phyloP scores from a whole-genome alignment of 2,888 invertebrate genomes.

The Oscheius sp. region DNA sequence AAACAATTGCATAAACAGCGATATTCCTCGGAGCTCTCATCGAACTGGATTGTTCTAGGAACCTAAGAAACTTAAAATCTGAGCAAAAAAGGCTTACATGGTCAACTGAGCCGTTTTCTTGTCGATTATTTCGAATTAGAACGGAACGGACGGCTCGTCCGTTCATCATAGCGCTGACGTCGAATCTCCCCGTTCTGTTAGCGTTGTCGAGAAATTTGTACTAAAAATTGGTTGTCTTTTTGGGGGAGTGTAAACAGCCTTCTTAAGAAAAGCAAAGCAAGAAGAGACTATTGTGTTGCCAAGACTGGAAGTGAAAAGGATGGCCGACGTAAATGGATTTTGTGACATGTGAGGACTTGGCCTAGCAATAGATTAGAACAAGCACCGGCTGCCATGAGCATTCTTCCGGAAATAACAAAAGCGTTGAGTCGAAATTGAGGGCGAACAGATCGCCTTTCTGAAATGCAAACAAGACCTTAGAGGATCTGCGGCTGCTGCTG shows the following conservation, averaged over 20 bases:
- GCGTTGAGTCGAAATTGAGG: conserved; percentile 30
- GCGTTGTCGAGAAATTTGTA: neutral
- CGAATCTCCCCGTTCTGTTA: conserved; percentile 19
- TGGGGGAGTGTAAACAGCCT: neutral
- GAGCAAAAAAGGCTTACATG: conserved; percentile 35
- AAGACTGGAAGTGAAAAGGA: conserved; percentile 5
- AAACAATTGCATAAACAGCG: conserved; percentile 69
- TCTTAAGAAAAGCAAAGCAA: neutral
- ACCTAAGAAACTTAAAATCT: conserved; percentile 37
- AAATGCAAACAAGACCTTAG: conserved; percentile 23
- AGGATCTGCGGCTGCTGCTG: neutral
- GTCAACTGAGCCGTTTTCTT: conserved; percentile 52
- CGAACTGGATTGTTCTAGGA: conserved; percentile 65
- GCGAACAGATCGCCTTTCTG: conserved; percentile 29
- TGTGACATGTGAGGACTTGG: conserved; percentile 28
- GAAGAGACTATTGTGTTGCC: neutral
- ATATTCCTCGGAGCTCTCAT: conserved; percentile 66
- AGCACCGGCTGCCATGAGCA: conserved; percentile 15
- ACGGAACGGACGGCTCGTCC: conserved; percentile 64
- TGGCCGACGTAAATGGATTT: conserved; percentile 23
- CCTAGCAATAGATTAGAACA: conserved; percentile 20
- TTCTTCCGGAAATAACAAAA: conserved; percentile 27
- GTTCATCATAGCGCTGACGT: conserved; percentile 56
- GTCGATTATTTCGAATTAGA: conserved; percentile 58
- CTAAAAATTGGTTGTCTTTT: neutral